Evolutionary conservation across 1,140 invertebrate genomes (phyloP), one percentile per base, ranked within the genome.

Genomic region (Phthorimaea operculella): DNA sequence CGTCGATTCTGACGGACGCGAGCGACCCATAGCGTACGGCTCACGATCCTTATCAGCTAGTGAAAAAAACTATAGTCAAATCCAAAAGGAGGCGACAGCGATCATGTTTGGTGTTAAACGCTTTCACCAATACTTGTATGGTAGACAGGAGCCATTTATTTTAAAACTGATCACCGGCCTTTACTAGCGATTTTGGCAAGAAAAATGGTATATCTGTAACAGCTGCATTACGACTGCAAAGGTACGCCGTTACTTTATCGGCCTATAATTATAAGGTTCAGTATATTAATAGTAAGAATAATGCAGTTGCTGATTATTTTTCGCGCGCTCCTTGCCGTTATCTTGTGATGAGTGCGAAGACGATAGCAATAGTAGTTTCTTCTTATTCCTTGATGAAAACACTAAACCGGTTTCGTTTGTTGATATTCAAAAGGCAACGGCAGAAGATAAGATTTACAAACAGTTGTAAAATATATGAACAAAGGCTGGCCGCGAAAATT

Each of bases 251-350:
- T 18, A 60, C 70, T 47, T 59, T 83, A 39, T 54, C 56, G 5
- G 64, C 56, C 2, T 82, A 67, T 59, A 50, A 77, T 50, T 83
- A 74, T 58, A 54, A 56, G 33, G 70, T 82, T 4, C 54, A 67
- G 57, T 69, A 73, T 56, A 59, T 67, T 49, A 62, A 58, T 14
- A 57, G 64, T 18, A 47, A 36, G 12, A 55, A 71, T 17, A 68
- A 76, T 59, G 17, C 6, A 17, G 51, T 52, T 36, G 76, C 73
- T 4, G 74, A 80, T 65, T 68, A 57, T 47, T 55, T 79, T 16
- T 72, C 70, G 7, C 54, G 78, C 21, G 54, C 71, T 7, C 47
- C 47, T 9, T 18, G 6, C 4, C 18, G n/a, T 17, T 18, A 34
- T 54, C 50, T 12, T n/a, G n/a, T n/a, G n/a, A 48, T 36, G 51